Conservation (phyloP, 2,888 invertebrate genomes). For the Hyposoter dolosus region DNA sequence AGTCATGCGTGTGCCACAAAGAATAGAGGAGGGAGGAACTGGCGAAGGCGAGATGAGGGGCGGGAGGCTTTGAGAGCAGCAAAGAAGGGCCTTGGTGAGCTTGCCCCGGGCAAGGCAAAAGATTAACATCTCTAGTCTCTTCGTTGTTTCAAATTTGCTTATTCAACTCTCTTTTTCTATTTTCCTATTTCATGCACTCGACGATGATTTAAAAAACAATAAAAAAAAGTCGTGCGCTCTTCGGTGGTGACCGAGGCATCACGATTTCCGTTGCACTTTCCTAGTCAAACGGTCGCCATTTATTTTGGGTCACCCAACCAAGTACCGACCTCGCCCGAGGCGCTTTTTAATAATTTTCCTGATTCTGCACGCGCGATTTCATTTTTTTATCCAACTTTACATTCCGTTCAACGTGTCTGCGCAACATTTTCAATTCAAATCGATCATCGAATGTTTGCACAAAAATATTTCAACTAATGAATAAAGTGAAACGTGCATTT, state of each 20-base stretch:
- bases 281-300: too few relatives aligned
- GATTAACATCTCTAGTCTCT: slow-evolving; percentile 72
- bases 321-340: too few relatives aligned
- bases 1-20: slow-evolving; percentile 76
- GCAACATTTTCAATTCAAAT: background rate
- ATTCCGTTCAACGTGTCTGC: slow-evolving; percentile 8
- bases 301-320: too few relatives aligned
- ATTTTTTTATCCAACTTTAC: slow-evolving; percentile 6
- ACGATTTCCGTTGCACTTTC: too few relatives aligned
- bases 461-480: background rate
- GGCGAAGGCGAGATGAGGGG: slow-evolving; percentile 56
- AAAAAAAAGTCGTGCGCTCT: background rate
- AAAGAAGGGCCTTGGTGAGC: slow-evolving; percentile 81
- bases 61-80: slow-evolving; percentile 79
- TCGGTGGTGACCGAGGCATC: too few relatives aligned
- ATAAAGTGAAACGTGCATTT: background rate
- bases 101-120: slow-evolving; percentile 83
- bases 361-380: background rate
- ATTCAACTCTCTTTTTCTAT: slow-evolving; percentile 50
- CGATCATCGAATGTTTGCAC: background rate
- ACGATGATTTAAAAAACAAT: background rate
- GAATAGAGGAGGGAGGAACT: slow-evolving; percentile 3
- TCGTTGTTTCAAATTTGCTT: slow-evolving; percentile 57
- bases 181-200: slow-evolving; percentile 6
- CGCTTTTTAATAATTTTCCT: too few relatives aligned